Conservation (phyloP, 1,140 invertebrate species). For the Conopomorpha cramerella region DNA sequence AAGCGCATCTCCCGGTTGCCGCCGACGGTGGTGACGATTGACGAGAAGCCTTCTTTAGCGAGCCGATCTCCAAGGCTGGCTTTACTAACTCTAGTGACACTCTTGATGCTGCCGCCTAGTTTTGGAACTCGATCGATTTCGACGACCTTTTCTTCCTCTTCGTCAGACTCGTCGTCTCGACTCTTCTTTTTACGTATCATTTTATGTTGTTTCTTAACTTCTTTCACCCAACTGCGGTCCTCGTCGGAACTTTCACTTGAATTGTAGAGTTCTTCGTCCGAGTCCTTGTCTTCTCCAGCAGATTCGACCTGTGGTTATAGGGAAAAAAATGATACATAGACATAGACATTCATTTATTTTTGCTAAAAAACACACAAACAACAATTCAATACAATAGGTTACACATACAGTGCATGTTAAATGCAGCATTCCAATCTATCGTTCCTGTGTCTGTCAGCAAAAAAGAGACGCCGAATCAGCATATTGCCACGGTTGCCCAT, state of each 20-base stretch:
- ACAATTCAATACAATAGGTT: no score
- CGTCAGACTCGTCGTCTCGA: conserved; percentile 29
- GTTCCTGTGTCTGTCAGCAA: no score
- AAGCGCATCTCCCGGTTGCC: conserved; percentile 83
- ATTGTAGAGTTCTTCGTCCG: conserved; percentile 49
- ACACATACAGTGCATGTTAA: no score
- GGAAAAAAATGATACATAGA: no score
- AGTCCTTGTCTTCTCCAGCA: conserved; percentile 37
- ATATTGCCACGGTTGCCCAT: no score
- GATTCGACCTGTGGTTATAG: no score
- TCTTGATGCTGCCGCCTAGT: conserved; percentile 23
- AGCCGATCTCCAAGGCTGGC: conserved; percentile 74
- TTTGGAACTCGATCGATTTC: conserved; percentile 22
- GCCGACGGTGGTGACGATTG: conserved; percentile 64
- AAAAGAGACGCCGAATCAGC: no score
- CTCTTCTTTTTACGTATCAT: conserved; percentile 40
- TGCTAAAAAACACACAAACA: no score
- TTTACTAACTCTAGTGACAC: conserved; percentile 57
- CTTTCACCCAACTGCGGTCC: conserved; percentile 76
- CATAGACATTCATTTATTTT: no score
- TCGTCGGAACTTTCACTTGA: conserved; percentile 72
- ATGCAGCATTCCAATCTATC: no score
- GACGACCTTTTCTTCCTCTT: conserved; percentile 22
- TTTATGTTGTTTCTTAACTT: conserved; percentile 76
- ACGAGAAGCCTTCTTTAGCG: conserved; percentile 58